Evolutionary conservation across 2,888 invertebrate genomes (phyloP).

Genomic region (Drosophila subsilvestris): DNA sequence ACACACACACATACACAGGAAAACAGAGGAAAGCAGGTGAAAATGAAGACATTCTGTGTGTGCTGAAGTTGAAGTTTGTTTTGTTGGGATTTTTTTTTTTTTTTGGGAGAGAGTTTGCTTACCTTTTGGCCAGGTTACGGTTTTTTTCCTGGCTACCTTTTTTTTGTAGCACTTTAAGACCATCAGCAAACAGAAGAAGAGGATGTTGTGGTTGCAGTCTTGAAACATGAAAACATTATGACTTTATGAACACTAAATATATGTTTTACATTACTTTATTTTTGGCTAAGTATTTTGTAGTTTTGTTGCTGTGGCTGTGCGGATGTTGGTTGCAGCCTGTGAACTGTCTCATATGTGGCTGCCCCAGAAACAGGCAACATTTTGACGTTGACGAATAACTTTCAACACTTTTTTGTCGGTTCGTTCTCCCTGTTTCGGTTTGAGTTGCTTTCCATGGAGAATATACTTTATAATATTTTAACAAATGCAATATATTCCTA

Average conservation of each 20-base stretch:
- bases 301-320: conserved; percentile 19
- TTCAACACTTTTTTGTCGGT: conserved; percentile 47
- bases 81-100: conserved; percentile 31
- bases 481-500: conserved; percentile 25
- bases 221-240: conserved; percentile 74
- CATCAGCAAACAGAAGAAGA: conserved; percentile 34
- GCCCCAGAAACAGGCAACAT: conserved; percentile 34
- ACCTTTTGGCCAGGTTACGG: conserved; percentile 28
- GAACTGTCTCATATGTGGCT: conserved; percentile 53
- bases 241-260: conserved; percentile 72
- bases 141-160: neutral
- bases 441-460: neutral
- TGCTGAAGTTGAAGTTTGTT: conserved; percentile 54
- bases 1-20: neutral
- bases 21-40: conserved; percentile 40
- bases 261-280: conserved; percentile 41
- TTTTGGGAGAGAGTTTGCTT: conserved; percentile 29
- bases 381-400: conserved; percentile 72
- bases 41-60: conserved; percentile 66
- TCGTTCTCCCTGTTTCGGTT: neutral
- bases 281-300: conserved; percentile 5
- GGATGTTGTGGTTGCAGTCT: conserved; percentile 38
- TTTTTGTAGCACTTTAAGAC: conserved; percentile 53
- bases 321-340: conserved; percentile 47
- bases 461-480: neutral